phyloP scores from a whole-genome alignment of 2,113 vertebrate genomes.

The Siniperca knerii region DNA sequence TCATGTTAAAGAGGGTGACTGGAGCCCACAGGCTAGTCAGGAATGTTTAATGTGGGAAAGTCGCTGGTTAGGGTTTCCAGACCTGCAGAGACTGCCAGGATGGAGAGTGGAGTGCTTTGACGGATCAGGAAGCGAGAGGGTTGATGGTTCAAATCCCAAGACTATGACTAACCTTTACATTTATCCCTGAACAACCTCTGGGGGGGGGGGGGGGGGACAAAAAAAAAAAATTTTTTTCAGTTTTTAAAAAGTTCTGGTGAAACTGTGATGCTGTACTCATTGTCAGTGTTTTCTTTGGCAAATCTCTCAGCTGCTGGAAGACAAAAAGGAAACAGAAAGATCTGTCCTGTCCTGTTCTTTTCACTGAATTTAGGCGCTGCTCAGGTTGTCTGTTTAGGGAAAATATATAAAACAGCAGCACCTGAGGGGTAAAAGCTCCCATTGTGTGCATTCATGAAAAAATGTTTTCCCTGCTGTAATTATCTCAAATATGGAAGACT shows the following conservation, averaged over 20 bases:
- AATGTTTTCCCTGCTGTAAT: neutral
- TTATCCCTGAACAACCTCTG: neutral
- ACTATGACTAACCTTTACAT: neutral
- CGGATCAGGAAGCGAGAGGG: neutral
- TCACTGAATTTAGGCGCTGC: neutral
- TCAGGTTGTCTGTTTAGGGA: conserved; percentile 4
- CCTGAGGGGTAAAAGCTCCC: neutral
- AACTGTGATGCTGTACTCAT: conserved; percentile 1
- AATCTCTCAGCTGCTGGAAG: conserved; percentile 13
- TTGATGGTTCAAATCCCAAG: too few relatives aligned
- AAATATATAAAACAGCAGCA: conserved; percentile 12
- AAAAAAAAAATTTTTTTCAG: too few relatives aligned
- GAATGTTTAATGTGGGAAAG: neutral
- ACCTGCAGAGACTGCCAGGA: neutral
- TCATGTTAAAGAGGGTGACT: neutral
- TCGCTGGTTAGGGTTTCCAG: neutral
- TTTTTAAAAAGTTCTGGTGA: neutral
- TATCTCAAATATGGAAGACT: neutral
- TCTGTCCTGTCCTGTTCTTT: neutral
- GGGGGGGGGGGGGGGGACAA: too few relatives aligned
- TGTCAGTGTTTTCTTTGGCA: conserved; percentile 17
- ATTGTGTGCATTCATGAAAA: neutral
- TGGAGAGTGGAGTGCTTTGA: neutral
- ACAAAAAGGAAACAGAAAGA: conserved; percentile 15
- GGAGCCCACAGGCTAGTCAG: conserved; percentile 1